Evolutionary conservation across 1,140 invertebrate species (phyloP), one percentile per base, ranked within the genome.

Genomic region (Zaprionus davidi): DNA sequence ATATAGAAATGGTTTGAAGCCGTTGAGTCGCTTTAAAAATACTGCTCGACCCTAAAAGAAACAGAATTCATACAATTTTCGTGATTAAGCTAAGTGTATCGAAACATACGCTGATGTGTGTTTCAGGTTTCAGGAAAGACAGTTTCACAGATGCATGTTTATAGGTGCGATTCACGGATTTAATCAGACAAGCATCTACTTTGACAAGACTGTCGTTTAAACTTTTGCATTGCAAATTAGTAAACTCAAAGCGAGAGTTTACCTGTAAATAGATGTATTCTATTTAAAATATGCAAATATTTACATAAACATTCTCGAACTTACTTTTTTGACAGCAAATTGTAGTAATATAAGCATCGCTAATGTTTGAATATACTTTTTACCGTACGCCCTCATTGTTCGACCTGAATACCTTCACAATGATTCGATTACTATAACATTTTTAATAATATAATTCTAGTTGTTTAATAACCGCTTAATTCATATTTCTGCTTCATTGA

Each of bases 1-100:
- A 28, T 59, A 76, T 1, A 76, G 46, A 59, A 71, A 76, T 15
- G 66, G 66, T 5, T 71, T 71, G n/a, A 65, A 76, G 11, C 66
- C 73, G 26, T 65, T 70, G 5, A 70, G 12, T 5, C 67, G 34
- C 26, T 71, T 59, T 1, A 73, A 26, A 22, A 53, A 24, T 9
- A 13, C 17, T 1, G 17, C 5, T 24, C 20, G 20, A 20, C 12
- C n/a, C 20, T 44, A 44, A n/a, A 22, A 11, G 20, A 36, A 38
- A 38, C 12, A 34, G 56, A 17, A 20, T 6, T 20, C 5, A 58
- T 20, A n/a, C n/a, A 58, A 17, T 36, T 34, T 58, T 22, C 0
- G 5, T 2, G n/a, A 58, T 1, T 13, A 20, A 38, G 9, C 28
- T 22, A 11, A 22, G 49, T 3, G 20, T 38, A 3, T 3, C 49